Conservation (phyloP, 2,888 invertebrate species). For the Napeogenes sylphis region DNA sequence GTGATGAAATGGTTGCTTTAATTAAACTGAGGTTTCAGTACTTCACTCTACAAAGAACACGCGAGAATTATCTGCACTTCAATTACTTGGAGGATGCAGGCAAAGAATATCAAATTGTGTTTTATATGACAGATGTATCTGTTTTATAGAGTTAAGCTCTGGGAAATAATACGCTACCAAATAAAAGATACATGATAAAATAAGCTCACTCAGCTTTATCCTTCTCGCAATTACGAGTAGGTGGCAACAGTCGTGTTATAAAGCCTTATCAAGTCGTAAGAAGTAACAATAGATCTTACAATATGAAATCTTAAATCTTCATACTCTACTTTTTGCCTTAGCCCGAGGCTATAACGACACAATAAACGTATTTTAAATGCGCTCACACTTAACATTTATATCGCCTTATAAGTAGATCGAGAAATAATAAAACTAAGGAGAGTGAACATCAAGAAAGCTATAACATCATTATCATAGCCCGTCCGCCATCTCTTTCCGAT, state of each 20-base stretch:
- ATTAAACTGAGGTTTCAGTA: slow-evolving; percentile 25
- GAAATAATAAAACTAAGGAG: slow-evolving; percentile 77
- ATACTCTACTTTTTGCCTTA: slow-evolving; percentile 69
- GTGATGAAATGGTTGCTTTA: slow-evolving; percentile 27
- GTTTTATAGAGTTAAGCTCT: neutral
- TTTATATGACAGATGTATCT: too few relatives aligned
- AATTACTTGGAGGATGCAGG: too few relatives aligned
- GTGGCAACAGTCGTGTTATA: slow-evolving; percentile 2
- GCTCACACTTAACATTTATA: slow-evolving; percentile 75
- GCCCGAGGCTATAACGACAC: slow-evolving; percentile 63
- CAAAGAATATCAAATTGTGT: too few relatives aligned
- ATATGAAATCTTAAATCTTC: slow-evolving; percentile 64
- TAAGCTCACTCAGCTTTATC: slow-evolving; percentile 1
- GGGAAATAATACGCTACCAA: neutral
- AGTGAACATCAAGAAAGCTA: slow-evolving; percentile 75
- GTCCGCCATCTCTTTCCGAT: slow-evolving; percentile 77
- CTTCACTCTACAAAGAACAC: slow-evolving; percentile 12
- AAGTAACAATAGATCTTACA: slow-evolving; percentile 50
- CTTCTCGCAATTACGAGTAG: slow-evolving; percentile 4
- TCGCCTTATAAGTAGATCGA: slow-evolving; percentile 77
- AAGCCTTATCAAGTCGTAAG: slow-evolving; percentile 2
- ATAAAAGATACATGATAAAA: neutral
- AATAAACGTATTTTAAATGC: slow-evolving; percentile 75
- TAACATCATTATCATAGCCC: slow-evolving; percentile 77
- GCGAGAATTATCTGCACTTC: too few relatives aligned